phyloP scores from a whole-genome alignment of 2,888 invertebrate genomes.

The Andrena bicolor region DNA sequence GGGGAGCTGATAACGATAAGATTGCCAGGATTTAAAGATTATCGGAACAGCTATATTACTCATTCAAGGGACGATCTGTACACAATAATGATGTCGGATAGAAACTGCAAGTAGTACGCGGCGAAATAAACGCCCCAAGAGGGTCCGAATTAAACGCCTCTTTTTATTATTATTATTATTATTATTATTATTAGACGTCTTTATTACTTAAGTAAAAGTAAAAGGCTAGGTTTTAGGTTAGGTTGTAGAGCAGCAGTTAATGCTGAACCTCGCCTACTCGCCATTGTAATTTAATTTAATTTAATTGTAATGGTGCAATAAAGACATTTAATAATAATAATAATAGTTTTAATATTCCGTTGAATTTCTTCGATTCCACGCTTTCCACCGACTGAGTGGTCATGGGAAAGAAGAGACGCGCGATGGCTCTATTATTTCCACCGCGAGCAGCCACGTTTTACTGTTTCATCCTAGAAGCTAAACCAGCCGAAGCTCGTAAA shows the following conservation, averaged over 20 bases:
- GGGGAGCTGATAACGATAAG: neutral
- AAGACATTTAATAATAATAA: too few relatives aligned
- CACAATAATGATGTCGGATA: neutral
- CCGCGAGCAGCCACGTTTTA: neutral
- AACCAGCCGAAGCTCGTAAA: constrained; percentile 15
- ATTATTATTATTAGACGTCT: too few relatives aligned
- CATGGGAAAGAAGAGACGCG: neutral
- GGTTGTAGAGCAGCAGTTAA: too few relatives aligned
- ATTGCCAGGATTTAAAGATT: neutral
- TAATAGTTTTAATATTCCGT: constrained; percentile 1
- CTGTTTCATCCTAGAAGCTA: constrained; percentile 8
- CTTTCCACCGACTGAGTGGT: neutral
- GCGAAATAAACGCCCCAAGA: neutral
- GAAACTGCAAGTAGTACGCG: neutral
- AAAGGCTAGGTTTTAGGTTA: too few relatives aligned
- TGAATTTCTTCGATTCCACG: neutral
- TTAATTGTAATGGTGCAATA: too few relatives aligned
- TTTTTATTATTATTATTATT: too few relatives aligned
- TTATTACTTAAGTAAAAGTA: too few relatives aligned
- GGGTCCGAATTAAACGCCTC: too few relatives aligned
- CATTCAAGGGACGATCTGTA: neutral
- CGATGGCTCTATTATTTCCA: neutral
- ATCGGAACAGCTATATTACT: too few relatives aligned
- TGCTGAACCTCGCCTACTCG: too few relatives aligned
- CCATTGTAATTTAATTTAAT: too few relatives aligned